Base-by-base conservation (phyloP, 2,113 vertebrate genomes). In the Barnardius zonarius region DNA sequence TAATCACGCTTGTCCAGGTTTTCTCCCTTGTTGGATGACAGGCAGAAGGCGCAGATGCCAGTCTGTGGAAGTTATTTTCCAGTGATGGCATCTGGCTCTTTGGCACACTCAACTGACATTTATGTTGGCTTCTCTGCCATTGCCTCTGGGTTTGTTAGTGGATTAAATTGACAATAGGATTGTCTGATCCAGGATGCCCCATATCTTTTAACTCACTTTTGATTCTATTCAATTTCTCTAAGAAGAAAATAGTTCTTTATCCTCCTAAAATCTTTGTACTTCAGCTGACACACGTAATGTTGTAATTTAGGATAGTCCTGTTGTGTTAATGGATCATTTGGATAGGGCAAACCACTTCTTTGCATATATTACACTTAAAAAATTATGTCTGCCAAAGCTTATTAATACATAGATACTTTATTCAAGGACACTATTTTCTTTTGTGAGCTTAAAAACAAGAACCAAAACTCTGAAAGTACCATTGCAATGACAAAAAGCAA, bases 241-340 rank as follows among this genome's bases (percentile, higher is more conserved):
- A 81, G n/a, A 69, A 67, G 35, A 64, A 82, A 75, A 44, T 23
- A 66, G n/a, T 18, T 94, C 61, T 37, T 59, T 63, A 41, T 14
- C 20, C 23, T 80, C 37, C 51, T 39, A 46, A 48, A 81, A 77
- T 41, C 48, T 46, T n/a, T 88, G 61, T 64, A 69, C 48, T 81
- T 77, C 3, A 89, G 79, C 88, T 83, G 86, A 76, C 41, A 46
- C 7, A 9, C 1, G 10, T 63, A 55, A 76, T 84, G 85, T 77
- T 90, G 83, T 69, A 44, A 96, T 93, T 90, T 90, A 83, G 73
- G 77, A 78, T 17, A 80, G 88, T n/a, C 41, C 27, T 69, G 55
- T 68, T 72, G 54, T 73, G 76, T 77, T 93, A 92, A 91, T 94
- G 83, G 91, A 86, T 68, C 67, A 67, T 62, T 94, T 95, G 92